Percentiles rank a stretch among this genome's conserved stretches.
These are phyloP conservation scores for Amphilophus citrinellus DNA, from an alignment of 2,113 vertebrate species.

Conservation along the genomic window DNA sequence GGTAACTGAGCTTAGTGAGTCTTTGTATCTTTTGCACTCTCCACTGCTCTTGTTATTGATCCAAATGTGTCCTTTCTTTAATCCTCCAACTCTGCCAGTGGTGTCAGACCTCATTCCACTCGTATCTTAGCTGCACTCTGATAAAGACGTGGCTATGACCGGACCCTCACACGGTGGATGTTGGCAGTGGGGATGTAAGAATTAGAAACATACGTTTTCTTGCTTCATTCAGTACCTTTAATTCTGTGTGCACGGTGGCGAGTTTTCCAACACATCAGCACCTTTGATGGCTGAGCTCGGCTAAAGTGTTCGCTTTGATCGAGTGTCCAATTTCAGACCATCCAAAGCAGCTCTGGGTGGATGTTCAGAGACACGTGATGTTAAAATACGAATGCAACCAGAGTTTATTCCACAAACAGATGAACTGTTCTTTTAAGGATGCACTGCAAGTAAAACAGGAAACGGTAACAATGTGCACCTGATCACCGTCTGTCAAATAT, in stretches of 20 bases:
- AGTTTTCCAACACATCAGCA: neutral
- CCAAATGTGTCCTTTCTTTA: conserved; percentile 10
- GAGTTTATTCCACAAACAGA: neutral
- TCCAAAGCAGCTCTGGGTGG: neutral
- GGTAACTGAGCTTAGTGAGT: neutral
- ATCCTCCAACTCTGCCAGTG: neutral
- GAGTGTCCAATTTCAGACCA: neutral
- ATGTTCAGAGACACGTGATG: accelerated
- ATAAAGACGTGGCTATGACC: neutral
- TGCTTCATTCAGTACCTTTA: neutral
- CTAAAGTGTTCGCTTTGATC: neutral
- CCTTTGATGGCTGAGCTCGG: neutral
- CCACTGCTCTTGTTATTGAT: neutral
- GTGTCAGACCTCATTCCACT: neutral
- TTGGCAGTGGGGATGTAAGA: neutral
- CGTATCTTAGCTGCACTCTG: neutral
- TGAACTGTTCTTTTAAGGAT: neutral
- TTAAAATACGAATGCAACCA: neutral
- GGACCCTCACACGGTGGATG: neutral
- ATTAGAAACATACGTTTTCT: neutral
- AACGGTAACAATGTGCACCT: neutral
- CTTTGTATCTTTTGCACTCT: conserved; percentile 8
- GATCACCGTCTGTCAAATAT: no score
- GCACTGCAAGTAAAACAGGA: neutral
- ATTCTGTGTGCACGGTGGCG: accelerated